Evolutionary conservation across 2,888 invertebrate genomes (phyloP), one percentile per base, ranked within the genome.

Genomic region (Leptinotarsa tumamoca): DNA sequence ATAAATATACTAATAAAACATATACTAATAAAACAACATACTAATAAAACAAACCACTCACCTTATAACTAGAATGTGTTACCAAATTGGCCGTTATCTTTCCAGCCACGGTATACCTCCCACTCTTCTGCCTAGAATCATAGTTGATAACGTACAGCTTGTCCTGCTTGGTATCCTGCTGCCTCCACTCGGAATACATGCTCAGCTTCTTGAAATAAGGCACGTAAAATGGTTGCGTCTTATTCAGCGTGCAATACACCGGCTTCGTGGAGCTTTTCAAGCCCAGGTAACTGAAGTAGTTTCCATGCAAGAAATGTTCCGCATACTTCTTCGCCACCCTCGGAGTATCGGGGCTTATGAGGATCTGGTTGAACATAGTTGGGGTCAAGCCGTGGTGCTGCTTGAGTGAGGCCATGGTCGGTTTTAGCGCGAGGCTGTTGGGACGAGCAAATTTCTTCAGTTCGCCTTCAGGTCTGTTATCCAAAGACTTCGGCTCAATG

Each of bases 211-310:
- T 95, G 87, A 95, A 94, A 83, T 96, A 95, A 1, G 94, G 95
- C 75, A 98, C 96, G 87, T 98, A 98, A 87, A 96, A 97, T 2
- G 98, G 98, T 87, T 98, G 98, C 1, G 97, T 95, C 82, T 96
- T 94, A 87, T 97, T 96, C 68, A 98, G 91, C 1, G 97, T 97
- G 85, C 98, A 98, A 88, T 96, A 98, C 83, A 96, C 97, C 75
- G 95, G 93, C 87, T 95, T 93, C 1, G 97, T 96, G 27, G 96
- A 96, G 87, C 96, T 95, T 89, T 97, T 97, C 75, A 97, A 90
- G 0, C 96, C 97, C 84, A 97, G 89, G 88, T 96, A 96, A 67
- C 97, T 97, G 87, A 97, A 97, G 58, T 96, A 96, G 86, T 96
- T 96, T 52, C 97, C 97, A 86, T 97, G 96, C 77, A 96, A 90